Conservation (phyloP, 92 coral and sea anemone species). For the Zoanthus sansibaricus region DNA sequence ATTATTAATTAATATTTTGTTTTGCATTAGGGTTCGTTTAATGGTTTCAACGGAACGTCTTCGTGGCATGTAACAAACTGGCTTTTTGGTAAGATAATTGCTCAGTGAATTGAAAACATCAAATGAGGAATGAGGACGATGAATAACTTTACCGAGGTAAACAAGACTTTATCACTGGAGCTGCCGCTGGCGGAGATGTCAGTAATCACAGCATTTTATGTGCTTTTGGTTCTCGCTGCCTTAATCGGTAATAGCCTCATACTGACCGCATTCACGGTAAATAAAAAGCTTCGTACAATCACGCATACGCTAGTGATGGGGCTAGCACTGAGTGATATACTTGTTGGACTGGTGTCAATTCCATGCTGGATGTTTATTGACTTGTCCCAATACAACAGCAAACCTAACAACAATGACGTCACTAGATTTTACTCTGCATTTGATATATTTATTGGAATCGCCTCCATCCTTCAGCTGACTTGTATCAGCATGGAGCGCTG, state of each 20-base stretch:
- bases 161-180: background rate
- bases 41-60: too few species aligned
- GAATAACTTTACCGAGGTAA: background rate
- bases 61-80: too few species aligned
- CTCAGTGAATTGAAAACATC: too few species aligned
- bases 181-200: conserved; percentile 56
- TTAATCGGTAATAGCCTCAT: conserved; percentile 86
- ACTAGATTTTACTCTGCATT: conserved; percentile 76
- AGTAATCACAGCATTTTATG: conserved; percentile 55
- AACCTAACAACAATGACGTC: conserved; percentile 30
- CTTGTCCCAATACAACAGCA: conserved; percentile 53
- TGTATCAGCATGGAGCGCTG: conserved; percentile 91
- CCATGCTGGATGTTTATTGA: conserved; percentile 84
- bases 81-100: too few species aligned
- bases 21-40: too few species aligned
- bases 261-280: conserved; percentile 73
- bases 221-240: conserved; percentile 54
- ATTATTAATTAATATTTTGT: too few species aligned
- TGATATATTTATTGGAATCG: conserved; percentile 89
- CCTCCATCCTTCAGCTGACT: conserved; percentile 85
- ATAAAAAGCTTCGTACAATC: conserved; percentile 79
- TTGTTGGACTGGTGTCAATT: conserved; percentile 86
- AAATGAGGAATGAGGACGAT: conserved; percentile 19
- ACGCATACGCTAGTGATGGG: conserved; percentile 82
- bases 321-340: conserved; percentile 77